Evolutionary conservation across 1,140 invertebrate genomes (phyloP), one percentile per base, ranked within the genome.

Genomic region (Dryas iulia): DNA sequence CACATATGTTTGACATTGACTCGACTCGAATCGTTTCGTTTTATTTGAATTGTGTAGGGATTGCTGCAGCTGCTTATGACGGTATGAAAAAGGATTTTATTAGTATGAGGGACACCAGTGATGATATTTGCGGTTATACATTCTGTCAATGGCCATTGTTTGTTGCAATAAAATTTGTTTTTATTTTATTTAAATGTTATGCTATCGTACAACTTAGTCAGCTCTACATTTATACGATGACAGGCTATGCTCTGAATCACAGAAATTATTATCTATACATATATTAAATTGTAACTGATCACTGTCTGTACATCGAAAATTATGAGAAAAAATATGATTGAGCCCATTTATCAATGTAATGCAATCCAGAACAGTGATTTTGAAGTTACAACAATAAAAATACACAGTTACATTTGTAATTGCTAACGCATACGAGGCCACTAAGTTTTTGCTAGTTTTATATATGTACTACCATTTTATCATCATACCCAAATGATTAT

Each of bases 1-100:
- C 61, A 62, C 67, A 69, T 69, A 61, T 69, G 67, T 39, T 59
- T 59, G 61, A 59, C 67, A 69, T 69, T 69, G 67, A 64, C 67
- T 64, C 24, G 63, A 64, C 59, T 69, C 61, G 33, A 35, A 59
- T 64, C 61, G 59, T 69, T 56, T 59, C 18, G 67, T 64, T 69
- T 69, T 69, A 57, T 64, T 69, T 53, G 67, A 35, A 28, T 39
- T 47, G 39, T 21, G 18, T 47, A 3, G 39, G 8, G 39, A 47
- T 47, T 47, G 28, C 28, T 25, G 39, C 67, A 62, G 59, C 33
- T 67, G 58, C 7, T 54, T 53, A 30, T 67, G 60, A 67, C 61
- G 52, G 30, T 7, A 33, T 26, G 58, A 54, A 52, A 66, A 26
- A 60, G 56, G 47, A 39, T 28, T 47, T 47, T 21, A 47, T 47